Evolutionary conservation across 2,888 invertebrate species (phyloP).

Genomic region (Orgyia antiqua): DNA sequence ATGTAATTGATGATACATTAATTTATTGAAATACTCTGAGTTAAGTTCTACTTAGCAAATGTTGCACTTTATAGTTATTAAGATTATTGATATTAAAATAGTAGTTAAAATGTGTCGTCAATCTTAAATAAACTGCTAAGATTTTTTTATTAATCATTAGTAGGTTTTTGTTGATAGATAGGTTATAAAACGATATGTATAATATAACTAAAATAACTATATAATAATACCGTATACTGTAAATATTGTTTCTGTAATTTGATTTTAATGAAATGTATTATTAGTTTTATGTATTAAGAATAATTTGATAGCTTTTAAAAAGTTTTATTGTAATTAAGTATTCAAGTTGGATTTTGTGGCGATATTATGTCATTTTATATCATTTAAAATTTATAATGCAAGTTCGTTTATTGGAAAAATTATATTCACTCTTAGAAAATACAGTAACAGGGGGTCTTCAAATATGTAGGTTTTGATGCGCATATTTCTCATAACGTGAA

Average conservation of each 20-base stretch:
- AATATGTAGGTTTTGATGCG: conserved; percentile 35
- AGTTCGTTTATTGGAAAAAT: conserved; percentile 28
- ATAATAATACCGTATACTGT: conserved; percentile 62
- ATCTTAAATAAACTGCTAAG: conserved; percentile 66
- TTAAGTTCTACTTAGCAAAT: conserved; percentile 69
- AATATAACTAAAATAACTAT: conserved; percentile 53
- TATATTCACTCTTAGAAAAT: conserved; percentile 42
- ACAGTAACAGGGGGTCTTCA: conserved; percentile 69
- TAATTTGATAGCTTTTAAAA: conserved; percentile 64
- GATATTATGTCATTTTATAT: conserved; percentile 40
- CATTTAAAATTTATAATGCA: conserved; percentile 29
- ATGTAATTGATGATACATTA: conserved; percentile 55
- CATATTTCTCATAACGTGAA: conserved; percentile 49
- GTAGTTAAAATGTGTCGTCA: conserved; percentile 70
- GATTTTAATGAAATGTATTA: conserved; percentile 70
- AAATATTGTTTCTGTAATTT: conserved; percentile 73
- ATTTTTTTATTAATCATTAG: conserved; percentile 56
- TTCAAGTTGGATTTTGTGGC: conserved; percentile 72
- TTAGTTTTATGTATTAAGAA: conserved; percentile 58
- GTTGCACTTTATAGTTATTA: conserved; percentile 71
- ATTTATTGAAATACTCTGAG: conserved; percentile 73
- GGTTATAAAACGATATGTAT: conserved; percentile 69
- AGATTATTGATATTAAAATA: conserved; percentile 62
- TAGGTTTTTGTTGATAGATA: conserved; percentile 74
- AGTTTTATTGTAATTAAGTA: conserved; percentile 46